These are phyloP conservation scores for Drosophila parthenogenetica DNA, from an alignment of 2,888 invertebrate genomes.

Conservation along the genomic window DNA sequence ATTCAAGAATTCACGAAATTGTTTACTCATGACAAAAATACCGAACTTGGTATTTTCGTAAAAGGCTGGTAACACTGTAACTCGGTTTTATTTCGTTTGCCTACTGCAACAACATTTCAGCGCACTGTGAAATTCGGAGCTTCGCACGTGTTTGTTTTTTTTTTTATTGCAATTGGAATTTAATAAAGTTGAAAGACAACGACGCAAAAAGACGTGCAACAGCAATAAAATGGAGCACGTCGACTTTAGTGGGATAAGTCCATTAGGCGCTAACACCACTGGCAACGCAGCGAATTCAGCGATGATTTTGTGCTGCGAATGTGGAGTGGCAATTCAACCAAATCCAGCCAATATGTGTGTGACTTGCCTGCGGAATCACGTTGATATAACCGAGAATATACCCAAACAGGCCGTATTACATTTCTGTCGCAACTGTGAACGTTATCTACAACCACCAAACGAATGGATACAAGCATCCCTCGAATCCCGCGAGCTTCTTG, in stretches of 20 bases:
- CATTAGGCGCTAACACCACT: slow-evolving; percentile 40
- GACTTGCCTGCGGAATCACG: slow-evolving; percentile 94
- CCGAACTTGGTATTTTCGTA: background rate
- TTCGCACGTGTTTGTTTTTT: slow-evolving; percentile 56
- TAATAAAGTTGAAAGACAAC: background rate
- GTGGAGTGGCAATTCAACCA: slow-evolving; percentile 95
- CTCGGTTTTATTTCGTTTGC: slow-evolving; percentile 9
- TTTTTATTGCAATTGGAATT: slow-evolving; percentile 27
- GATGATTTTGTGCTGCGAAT: slow-evolving; percentile 93
- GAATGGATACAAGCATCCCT: slow-evolving; percentile 94
- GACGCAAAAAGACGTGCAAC: background rate
- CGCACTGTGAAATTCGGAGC: slow-evolving; percentile 26
- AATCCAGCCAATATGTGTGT: slow-evolving; percentile 99
- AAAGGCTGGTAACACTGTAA: background rate
- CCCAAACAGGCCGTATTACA: slow-evolving; percentile 96
- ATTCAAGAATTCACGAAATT: background rate
- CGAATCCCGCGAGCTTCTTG: slow-evolving; percentile 96
- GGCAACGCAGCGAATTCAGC: slow-evolving; percentile 27
- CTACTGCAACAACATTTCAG: slow-evolving; percentile 14
- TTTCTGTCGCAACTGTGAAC: slow-evolving; percentile 96
- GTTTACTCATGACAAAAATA: background rate
- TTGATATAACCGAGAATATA: slow-evolving; percentile 98
- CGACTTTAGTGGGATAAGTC: slow-evolving; percentile 44
- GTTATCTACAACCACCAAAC: slow-evolving; percentile 96
- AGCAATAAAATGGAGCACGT: slow-evolving; percentile 57